Percentiles rank a stretch among this genome's conserved stretches.
phyloP scores from a whole-genome alignment of 2,797 vertebrate species.

The Eptatretus atami region DNA sequence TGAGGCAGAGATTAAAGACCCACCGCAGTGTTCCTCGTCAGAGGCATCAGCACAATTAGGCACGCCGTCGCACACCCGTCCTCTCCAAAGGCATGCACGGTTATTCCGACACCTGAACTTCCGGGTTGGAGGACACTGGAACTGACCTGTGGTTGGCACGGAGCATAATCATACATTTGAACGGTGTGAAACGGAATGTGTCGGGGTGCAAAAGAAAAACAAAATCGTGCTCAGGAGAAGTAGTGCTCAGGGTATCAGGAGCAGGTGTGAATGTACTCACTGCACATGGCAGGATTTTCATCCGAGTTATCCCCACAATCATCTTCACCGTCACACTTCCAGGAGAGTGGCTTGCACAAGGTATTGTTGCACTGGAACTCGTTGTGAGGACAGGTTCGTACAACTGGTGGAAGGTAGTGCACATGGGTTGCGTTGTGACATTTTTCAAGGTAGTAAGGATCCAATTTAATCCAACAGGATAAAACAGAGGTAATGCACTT shows the following conservation, averaged over 20 bases:
- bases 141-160: constrained; percentile 18
- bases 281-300: constrained; percentile 46
- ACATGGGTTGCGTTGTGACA: too few relatives aligned
- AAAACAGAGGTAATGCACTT: too few relatives aligned
- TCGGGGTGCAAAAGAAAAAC: too few relatives aligned
- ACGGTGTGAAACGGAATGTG: too few relatives aligned
- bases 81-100: constrained; percentile 42
- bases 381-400: constrained; percentile 43
- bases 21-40: constrained; percentile 54
- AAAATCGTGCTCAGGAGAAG: too few relatives aligned
- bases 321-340: constrained; percentile 64
- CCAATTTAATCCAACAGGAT: too few relatives aligned
- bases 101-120: constrained; percentile 70
- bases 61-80: constrained; percentile 41
- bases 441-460: too few relatives aligned
- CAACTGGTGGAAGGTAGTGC: constrained; percentile 13
- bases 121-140: constrained; percentile 53
- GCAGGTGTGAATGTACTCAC: constrained; percentile 16
- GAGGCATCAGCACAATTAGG: constrained; percentile 68
- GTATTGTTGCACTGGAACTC: constrained; percentile 90
- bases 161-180: too few relatives aligned
- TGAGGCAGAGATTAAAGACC: constrained; percentile 12
- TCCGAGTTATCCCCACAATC: constrained; percentile 82
- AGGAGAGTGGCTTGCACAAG: constrained; percentile 54
- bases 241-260: too few relatives aligned